Percentiles rank a stretch among this genome's conserved stretches.
Conservation (phyloP, 2,888 invertebrate species). For the Nomada ruficornis region DNA sequence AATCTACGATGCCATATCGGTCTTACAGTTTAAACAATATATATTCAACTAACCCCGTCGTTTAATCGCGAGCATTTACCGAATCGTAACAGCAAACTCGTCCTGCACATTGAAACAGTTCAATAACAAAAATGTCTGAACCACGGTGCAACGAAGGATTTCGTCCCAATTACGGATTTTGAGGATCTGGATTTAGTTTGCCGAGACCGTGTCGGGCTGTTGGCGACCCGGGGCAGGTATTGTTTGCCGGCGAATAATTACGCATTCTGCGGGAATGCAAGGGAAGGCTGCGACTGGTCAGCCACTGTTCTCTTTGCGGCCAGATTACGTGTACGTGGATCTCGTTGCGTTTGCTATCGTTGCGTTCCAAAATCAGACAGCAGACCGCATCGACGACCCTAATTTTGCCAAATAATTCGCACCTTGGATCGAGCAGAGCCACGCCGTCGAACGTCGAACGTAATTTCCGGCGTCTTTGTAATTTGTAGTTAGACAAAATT, state of each 20-base stretch:
- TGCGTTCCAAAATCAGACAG: slow-evolving; percentile 45
- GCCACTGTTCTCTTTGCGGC: slow-evolving; percentile 41
- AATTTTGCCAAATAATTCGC: slow-evolving; percentile 58
- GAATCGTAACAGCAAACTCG: no score
- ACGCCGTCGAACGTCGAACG: slow-evolving; percentile 30
- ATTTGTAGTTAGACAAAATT: slow-evolving; percentile 34
- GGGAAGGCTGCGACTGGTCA: slow-evolving; percentile 33
- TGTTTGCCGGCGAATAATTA: slow-evolving; percentile 60
- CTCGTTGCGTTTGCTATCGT: slow-evolving; percentile 49
- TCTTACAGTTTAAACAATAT: no score
- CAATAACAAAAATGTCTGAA: background rate
- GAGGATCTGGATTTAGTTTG: slow-evolving; percentile 11
- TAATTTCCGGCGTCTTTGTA: slow-evolving; percentile 40
- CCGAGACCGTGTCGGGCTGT: slow-evolving; percentile 20
- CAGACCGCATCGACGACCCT: slow-evolving; percentile 49
- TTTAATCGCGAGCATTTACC: no score
- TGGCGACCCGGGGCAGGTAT: slow-evolving; percentile 24
- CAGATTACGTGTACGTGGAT: slow-evolving; percentile 45
- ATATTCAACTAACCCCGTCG: no score
- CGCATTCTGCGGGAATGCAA: slow-evolving; percentile 46
- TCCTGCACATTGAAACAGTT: background rate
- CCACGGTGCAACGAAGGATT: slow-evolving; percentile 28
- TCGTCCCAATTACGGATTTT: slow-evolving; percentile 30
- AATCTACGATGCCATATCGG: no score
- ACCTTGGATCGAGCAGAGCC: slow-evolving; percentile 30